Evolutionary conservation across 2,797 vertebrate species (phyloP).

Genomic region (Eleutherodactylus coqui): DNA sequence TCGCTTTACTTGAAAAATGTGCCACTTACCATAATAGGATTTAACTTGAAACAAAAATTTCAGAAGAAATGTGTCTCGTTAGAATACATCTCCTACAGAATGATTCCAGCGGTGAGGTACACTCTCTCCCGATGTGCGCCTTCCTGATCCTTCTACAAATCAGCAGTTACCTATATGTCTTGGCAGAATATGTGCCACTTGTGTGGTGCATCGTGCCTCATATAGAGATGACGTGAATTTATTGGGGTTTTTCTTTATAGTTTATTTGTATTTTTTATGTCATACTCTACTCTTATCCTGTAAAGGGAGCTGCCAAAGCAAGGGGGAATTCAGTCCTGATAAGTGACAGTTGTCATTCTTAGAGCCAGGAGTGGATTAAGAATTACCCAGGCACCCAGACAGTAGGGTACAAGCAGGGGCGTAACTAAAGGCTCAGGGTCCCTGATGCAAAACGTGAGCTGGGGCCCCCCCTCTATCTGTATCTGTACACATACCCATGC

Average conservation of each 20-base stretch:
- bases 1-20: constrained; percentile 8
- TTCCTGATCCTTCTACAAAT: background rate
- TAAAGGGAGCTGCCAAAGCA: background rate
- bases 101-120: background rate
- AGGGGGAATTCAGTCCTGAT: background rate
- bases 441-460: too few relatives aligned
- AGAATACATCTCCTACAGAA: background rate
- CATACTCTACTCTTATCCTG: background rate
- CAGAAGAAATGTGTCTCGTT: background rate
- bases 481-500: too few relatives aligned
- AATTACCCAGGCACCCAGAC: too few relatives aligned
- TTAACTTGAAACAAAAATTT: constrained; percentile 19
- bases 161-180: background rate
- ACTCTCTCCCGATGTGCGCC: background rate
- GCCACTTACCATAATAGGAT: background rate
- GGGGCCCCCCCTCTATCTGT: too few relatives aligned
- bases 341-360: background rate
- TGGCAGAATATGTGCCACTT: background rate
- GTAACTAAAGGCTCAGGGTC: too few relatives aligned
- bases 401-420: too few relatives aligned
- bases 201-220: background rate
- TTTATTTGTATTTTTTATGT: background rate
- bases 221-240: background rate
- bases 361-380: background rate
- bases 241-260: background rate